phyloP scores from a whole-genome alignment of 2,888 invertebrate genomes.

The Brenthis ino region DNA sequence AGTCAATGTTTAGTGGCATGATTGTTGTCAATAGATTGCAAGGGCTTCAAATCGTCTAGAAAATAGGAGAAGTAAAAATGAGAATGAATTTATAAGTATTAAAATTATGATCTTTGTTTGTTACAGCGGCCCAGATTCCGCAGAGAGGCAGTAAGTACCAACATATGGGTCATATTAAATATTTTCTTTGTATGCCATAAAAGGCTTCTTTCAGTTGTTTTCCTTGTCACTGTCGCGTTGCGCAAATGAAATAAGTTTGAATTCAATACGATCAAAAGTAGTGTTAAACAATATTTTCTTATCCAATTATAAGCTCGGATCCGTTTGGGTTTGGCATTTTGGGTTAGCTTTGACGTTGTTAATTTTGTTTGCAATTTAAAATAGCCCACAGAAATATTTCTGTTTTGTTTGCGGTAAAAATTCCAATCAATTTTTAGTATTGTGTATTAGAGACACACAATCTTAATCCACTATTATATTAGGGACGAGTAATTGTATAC shows the following conservation, averaged over 20 bases:
- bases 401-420: too few species aligned
- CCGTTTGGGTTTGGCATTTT: too few species aligned
- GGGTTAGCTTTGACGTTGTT: too few species aligned
- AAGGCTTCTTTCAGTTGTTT: constrained; percentile 11
- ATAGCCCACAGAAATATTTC: too few species aligned
- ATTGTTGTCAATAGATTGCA: constrained; percentile 70
- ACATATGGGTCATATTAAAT: constrained; percentile 15
- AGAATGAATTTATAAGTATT: constrained; percentile 31
- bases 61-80: constrained; percentile 1
- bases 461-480: too few species aligned
- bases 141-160: constrained; percentile 93
- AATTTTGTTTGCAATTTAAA: too few species aligned
- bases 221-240: constrained; percentile 7
- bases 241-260: constrained; percentile 9
- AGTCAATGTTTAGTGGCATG: constrained; percentile 74
- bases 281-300: constrained; percentile 5
- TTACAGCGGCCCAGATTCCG: constrained; percentile 94
- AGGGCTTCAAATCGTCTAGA: constrained; percentile 43
- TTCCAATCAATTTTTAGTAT: too few species aligned
- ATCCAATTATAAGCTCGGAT: too few species aligned
- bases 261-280: neutral
- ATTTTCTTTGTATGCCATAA: constrained; percentile 11
- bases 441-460: too few species aligned
- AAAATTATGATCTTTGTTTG: constrained; percentile 69
- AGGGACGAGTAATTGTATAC: too few species aligned